phyloP scores from a whole-genome alignment of 1,140 invertebrate species.

The Platorchestia sp. region DNA sequence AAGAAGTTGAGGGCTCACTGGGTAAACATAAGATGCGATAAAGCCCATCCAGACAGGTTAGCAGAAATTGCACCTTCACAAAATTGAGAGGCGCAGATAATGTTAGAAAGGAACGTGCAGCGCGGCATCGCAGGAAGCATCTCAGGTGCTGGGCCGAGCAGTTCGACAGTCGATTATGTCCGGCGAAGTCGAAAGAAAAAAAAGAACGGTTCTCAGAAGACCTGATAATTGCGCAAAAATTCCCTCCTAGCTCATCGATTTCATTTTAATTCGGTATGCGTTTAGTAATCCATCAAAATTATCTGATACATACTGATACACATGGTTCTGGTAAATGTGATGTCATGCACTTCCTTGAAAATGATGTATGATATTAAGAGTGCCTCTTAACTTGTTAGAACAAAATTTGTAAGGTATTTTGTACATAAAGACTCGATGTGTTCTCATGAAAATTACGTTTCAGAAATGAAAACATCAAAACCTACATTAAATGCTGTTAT shows the following conservation, averaged over 20 bases:
- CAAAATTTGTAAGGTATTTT: not conserved
- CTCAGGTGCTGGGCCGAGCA: not conserved
- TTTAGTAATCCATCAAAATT: slow-evolving; percentile 41
- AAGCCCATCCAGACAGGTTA: not conserved
- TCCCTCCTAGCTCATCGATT: not conserved
- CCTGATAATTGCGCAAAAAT: slow-evolving; percentile 25
- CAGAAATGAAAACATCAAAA: not conserved
- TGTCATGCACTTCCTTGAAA: not conserved
- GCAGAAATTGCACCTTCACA: not conserved
- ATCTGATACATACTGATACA: not conserved
- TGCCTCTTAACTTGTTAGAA: not conserved
- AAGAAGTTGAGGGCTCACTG: not conserved
- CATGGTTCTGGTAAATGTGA: not conserved
- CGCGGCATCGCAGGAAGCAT: not conserved
- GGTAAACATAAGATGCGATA: not conserved
- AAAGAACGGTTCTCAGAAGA: not conserved
- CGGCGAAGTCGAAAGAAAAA: not conserved
- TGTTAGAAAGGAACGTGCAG: not conserved
- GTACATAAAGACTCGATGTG: not conserved
- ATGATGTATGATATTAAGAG: not conserved
- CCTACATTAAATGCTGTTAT: not conserved
- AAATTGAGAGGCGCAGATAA: not conserved
- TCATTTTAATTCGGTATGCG: not conserved
- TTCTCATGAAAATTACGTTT: not conserved
- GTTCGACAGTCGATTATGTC: not conserved